Base-by-base conservation (phyloP, 37 sponge, comb jelly and placozoan genomes). In the Axinella damicornis region DNA sequence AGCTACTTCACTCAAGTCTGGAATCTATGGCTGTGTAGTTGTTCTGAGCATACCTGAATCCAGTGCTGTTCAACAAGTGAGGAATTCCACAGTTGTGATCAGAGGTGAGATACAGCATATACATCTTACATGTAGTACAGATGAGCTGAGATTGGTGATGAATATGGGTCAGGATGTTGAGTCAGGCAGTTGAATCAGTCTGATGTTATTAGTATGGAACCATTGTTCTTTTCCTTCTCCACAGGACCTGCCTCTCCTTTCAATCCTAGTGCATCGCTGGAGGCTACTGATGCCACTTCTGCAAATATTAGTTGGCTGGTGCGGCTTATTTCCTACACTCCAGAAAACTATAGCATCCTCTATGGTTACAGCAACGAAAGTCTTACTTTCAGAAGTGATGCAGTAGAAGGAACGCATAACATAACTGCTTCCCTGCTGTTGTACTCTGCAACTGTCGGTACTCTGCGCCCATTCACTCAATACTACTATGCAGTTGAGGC, bases 401-500 rank as follows among this genome's bases (percentile, higher is more conserved):
- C 46, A 13, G 38, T 78, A 9, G 52, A 37, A 39, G 74, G 74
- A 38, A 27, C 52, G 21, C 41, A 54, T 11, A 73, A 73, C 56
- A n/a, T 73, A 20, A 73, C 74, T 73, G 9, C 12, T 9, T 53
- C 27, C 27, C 31, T 36, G 21, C 22, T 73, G 74, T 24, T 28
- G 4, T 52, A 53, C 28, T 73, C 74, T n/a, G 24, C 56, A 12
- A 73, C 39, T 53, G 27, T 78, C 53, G 40, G 53, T 14, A 53
- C 53, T 22, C 53, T 78, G 66, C 19, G 38, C 65, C 79, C 79
- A 20, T 78, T 60, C 61, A 34, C 61, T 34, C 61, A 6, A 16
- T 78, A 78, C 79, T 63, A 78, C 36, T 78, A 64, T 53, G 65
- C 53, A 38, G 21, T 78, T 41, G 62, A 46, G 38, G 65, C 79